Base-by-base conservation (phyloP, 2,797 vertebrate species). In the Molossus molossus region DNA sequence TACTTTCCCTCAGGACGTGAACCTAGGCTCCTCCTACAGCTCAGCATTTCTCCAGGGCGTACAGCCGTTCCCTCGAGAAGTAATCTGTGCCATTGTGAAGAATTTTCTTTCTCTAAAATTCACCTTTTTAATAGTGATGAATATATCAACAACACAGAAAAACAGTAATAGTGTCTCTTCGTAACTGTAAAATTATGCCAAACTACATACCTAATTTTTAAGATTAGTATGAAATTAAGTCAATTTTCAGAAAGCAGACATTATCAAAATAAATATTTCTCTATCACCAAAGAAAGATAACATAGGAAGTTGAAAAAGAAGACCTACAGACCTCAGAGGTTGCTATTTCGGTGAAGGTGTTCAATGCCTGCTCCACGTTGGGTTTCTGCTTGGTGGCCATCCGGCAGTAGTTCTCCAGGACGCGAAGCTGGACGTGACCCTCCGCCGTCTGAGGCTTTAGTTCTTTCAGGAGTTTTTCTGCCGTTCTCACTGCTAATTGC, bases 401-500 rank as follows among this genome's bases (percentile, higher is more conserved):
- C 13, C 99, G 96, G 97, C 99, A 99, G 96, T 99, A 99, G 98
- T 99, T 99, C 98, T 99, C 99, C 98, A 99, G 99, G 96, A 99
- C 99, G 86, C 98, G 98, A 88, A 99, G 98, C 65, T 99, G 99
- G 23, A 99, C 18, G 0, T 99, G 99, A 96, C 99, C 99, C 53
- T 99, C 98, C 12, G 98, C 9, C 0, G 99, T 99, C 98, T 99
- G 99, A 45, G 99, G 99, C 97, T 99, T 99, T 65, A 99, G 98
- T 93, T 99, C 99, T 97, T 99, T 99, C 91, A 99, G 98, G 81
- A 99, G 99, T 97, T 99, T 99, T 98, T 99, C 99, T 7, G 99
- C 99, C 27, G 99, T 99, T 98, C 99, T 98, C 94, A 99, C 99
- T 86, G 99, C 99, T 93, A 99, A 97, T 97, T 99, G 99, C 96